These are phyloP conservation scores for Drosophila ironensis DNA, from an alignment of 1,140 invertebrate genomes.

Conservation along the genomic window DNA sequence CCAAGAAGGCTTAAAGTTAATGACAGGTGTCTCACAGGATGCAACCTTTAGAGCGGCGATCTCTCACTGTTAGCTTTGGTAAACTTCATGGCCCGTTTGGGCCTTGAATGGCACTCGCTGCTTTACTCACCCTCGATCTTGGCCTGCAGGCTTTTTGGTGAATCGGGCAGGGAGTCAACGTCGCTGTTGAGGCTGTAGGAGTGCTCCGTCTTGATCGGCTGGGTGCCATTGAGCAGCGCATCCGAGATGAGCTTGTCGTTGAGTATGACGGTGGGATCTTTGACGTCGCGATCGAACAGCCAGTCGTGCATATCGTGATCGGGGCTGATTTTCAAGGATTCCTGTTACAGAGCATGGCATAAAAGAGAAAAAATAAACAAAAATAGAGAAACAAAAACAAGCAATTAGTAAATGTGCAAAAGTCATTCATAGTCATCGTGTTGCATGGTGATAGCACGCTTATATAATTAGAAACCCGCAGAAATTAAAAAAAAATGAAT, in stretches of 20 bases:
- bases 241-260: constrained; percentile 95
- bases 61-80: no score
- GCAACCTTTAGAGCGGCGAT: no score
- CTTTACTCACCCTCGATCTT: constrained; percentile 85
- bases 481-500: constrained; percentile 44
- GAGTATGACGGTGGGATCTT: constrained; percentile 86
- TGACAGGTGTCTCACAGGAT: no score
- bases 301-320: constrained; percentile 84
- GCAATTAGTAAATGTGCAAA: constrained; percentile 70
- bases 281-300: constrained; percentile 83
- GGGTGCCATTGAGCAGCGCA: constrained; percentile 88
- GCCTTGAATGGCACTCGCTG: no score
- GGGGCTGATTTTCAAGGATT: constrained; percentile 84
- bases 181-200: constrained; percentile 90
- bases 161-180: constrained; percentile 86
- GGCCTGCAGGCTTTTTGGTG: constrained; percentile 84
- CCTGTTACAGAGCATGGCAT: constrained; percentile 82
- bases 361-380: constrained; percentile 17
- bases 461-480: constrained; percentile 65
- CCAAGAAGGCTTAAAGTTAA: no score
- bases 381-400: constrained; percentile 9
- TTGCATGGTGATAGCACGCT: constrained; percentile 62
- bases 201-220: constrained; percentile 92
- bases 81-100: no score
- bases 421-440: constrained; percentile 56